Conservation (phyloP, 2,797 vertebrate species). For the Melanotaenia pygmaea region DNA sequence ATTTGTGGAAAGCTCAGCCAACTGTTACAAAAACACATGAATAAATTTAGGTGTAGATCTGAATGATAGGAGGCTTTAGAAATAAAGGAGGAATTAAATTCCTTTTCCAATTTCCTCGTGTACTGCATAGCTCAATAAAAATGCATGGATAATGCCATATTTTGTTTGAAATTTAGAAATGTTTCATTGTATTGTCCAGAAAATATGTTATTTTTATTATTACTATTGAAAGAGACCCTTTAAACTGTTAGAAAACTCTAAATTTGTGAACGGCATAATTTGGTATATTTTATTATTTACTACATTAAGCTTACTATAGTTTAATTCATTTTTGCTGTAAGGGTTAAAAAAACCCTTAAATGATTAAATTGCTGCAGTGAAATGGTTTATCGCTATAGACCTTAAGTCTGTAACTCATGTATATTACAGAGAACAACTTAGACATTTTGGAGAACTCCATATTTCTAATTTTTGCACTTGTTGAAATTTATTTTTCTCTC, state of each 20-base stretch:
- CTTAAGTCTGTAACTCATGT: not conserved
- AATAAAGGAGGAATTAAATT: too few relatives aligned
- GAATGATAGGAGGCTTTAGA: not conserved
- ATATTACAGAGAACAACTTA: not conserved
- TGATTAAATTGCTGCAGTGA: not conserved
- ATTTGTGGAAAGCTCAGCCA: not conserved
- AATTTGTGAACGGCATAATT: too few relatives aligned
- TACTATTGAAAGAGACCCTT: too few relatives aligned
- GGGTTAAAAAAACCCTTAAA: not conserved
- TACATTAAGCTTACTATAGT: too few relatives aligned
- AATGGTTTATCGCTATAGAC: not conserved
- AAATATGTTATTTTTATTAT: not conserved
- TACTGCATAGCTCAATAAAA: not conserved
- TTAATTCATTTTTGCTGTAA: not conserved
- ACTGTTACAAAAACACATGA: not conserved
- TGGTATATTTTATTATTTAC: too few relatives aligned
- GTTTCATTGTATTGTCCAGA: not conserved
- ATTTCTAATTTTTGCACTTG: not conserved
- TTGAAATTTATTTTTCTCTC: not conserved
- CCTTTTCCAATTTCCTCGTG: not conserved
- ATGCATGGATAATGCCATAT: not conserved
- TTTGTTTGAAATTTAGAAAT: not conserved
- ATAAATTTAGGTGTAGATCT: not conserved
- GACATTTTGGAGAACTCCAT: not conserved
- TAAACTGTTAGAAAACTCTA: too few relatives aligned